Evolutionary conservation across 2,888 invertebrate genomes (phyloP).

Genomic region (Patella caerulea): DNA sequence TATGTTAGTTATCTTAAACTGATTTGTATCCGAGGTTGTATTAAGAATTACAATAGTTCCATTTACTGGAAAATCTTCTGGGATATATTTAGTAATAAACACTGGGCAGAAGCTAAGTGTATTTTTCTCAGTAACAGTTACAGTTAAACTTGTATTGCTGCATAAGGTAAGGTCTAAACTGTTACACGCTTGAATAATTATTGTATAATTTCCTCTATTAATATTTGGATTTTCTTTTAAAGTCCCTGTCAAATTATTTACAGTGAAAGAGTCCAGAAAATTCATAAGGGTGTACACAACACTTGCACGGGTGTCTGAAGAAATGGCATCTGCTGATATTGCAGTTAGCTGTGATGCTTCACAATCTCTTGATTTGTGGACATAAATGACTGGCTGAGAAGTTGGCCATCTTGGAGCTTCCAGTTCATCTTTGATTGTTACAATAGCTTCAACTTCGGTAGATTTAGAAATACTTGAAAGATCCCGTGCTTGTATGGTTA

Average conservation of each 20-base stretch:
- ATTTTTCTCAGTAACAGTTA: slow-evolving; percentile 25
- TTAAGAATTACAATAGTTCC: not conserved
- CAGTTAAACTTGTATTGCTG: slow-evolving; percentile 29
- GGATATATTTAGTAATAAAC: slow-evolving; percentile 25
- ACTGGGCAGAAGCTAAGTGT: slow-evolving; percentile 37
- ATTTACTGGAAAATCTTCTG: slow-evolving; percentile 20
- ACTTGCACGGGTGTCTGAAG: slow-evolving; percentile 13
- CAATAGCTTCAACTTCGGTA: slow-evolving; percentile 23
- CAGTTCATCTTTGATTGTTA: slow-evolving; percentile 31
- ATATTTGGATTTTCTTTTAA: slow-evolving; percentile 18
- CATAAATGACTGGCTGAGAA: slow-evolving; percentile 27
- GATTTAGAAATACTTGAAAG: slow-evolving; percentile 27
- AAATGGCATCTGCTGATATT: slow-evolving; percentile 31
- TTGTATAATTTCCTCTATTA: not conserved
- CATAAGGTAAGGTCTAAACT: slow-evolving; percentile 24
- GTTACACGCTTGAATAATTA: slow-evolving; percentile 33
- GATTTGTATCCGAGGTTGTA: not conserved
- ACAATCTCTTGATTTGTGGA: slow-evolving; percentile 29
- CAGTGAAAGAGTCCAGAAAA: slow-evolving; percentile 23
- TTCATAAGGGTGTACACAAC: slow-evolving; percentile 35
- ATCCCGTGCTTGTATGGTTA: slow-evolving; percentile 31
- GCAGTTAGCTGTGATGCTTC: slow-evolving; percentile 21
- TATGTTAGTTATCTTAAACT: not conserved
- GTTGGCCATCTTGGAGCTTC: slow-evolving; percentile 40
- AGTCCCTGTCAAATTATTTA: slow-evolving; percentile 30